Conservation (phyloP, 2,113 vertebrate genomes). For the Semicossyphus pulcher region DNA sequence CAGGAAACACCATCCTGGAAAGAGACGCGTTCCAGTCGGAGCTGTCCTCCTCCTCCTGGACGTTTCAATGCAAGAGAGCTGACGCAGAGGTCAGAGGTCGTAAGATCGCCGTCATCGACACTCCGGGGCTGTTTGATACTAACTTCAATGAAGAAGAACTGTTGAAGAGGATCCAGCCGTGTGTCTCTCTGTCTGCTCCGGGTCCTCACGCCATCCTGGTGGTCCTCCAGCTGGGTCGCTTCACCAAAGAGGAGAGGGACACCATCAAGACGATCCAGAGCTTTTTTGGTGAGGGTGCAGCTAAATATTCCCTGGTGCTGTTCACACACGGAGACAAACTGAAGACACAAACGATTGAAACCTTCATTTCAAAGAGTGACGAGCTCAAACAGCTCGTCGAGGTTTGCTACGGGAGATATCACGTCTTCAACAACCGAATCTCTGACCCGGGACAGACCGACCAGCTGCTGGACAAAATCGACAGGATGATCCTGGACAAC, state of each 20-base stretch:
- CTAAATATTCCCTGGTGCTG: conserved; percentile 66
- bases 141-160: conserved; percentile 28
- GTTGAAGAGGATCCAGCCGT: conserved; percentile 38
- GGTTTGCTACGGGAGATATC: conserved; percentile 38
- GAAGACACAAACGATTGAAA: conserved; percentile 27
- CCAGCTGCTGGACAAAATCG: conserved; percentile 62
- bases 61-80: conserved; percentile 39
- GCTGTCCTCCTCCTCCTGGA: not conserved
- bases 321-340: conserved; percentile 76
- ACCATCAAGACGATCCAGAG: conserved; percentile 40
- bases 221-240: conserved; percentile 59
- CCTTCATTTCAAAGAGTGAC: conserved; percentile 29
- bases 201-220: conserved; percentile 78
- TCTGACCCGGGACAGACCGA: conserved; percentile 40
- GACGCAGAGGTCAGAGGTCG: not conserved
- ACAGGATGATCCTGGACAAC: conserved; percentile 40
- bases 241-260: conserved; percentile 57
- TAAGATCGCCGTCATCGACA: conserved; percentile 70
- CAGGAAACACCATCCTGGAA: conserved; percentile 72
- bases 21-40: conserved; percentile 52
- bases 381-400: conserved; percentile 25
- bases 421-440: conserved; percentile 70
- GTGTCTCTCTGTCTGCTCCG: conserved; percentile 58
- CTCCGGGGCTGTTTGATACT: conserved; percentile 78
- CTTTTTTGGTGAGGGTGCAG: conserved; percentile 55